A percentile compares a stretch with the other conserved stretches of the same genome.
Evolutionary conservation across 2,888 invertebrate genomes (phyloP).

Genomic region (Lamproptera curius): DNA sequence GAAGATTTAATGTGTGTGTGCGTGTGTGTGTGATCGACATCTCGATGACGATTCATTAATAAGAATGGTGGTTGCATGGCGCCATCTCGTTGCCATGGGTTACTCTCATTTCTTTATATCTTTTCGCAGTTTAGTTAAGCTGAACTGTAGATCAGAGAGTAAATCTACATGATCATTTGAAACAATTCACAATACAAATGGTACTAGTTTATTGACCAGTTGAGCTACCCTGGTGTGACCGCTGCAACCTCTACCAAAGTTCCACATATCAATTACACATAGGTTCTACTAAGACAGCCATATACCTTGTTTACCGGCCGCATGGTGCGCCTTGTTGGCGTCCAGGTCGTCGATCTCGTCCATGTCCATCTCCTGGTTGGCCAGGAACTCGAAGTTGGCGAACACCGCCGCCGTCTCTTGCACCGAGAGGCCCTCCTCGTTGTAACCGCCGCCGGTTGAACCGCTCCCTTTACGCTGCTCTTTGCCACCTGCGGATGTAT

Average conservation of each 20-base stretch:
- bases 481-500: slow-evolving; percentile 40
- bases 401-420: slow-evolving; percentile 92
- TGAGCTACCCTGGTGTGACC: too few species aligned
- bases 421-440: slow-evolving; percentile 65
- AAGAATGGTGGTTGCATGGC: too few species aligned
- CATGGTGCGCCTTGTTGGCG: slow-evolving; percentile 70
- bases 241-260: too few species aligned
- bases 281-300: neutral
- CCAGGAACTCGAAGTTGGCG: slow-evolving; percentile 97
- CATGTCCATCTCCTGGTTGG: slow-evolving; percentile 91
- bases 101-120: too few species aligned
- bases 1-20: too few species aligned
- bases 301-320: slow-evolving; percentile 62
- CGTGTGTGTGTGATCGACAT: too few species aligned
- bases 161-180: too few species aligned
- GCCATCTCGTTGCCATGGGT: too few species aligned
- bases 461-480: slow-evolving; percentile 57
- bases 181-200: slow-evolving; percentile 2
- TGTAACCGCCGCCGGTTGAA: slow-evolving; percentile 55
- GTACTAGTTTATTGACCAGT: too few species aligned
- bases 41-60: too few species aligned
- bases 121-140: too few species aligned
- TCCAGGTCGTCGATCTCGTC: slow-evolving; percentile 92
- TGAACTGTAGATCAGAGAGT: too few species aligned
- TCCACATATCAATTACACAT: neutral